These are phyloP conservation scores for Rousettus madagascariensis DNA, from an alignment of 2,797 vertebrate species.

Conservation along the genomic window DNA sequence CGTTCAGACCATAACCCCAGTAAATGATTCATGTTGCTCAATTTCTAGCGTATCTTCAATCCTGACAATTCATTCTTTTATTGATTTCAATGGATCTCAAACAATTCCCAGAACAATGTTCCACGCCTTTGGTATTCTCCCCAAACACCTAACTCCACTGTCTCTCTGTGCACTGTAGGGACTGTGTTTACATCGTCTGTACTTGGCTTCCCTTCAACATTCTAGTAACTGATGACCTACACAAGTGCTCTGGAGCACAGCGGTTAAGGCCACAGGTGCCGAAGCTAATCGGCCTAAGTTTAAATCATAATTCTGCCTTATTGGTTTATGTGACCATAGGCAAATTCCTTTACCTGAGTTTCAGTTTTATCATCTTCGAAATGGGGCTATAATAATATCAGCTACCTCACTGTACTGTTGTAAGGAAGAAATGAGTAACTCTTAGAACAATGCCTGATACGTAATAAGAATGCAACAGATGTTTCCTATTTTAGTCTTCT, in stretches of 20 bases:
- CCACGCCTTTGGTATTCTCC: neutral
- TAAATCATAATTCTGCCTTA: neutral
- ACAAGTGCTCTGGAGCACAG: neutral
- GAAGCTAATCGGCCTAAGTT: neutral
- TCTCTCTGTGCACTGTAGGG: neutral
- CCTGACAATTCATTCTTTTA: neutral
- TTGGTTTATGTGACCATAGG: neutral
- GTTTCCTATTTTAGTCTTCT: neutral
- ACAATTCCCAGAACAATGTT: neutral
- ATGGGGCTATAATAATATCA: neutral
- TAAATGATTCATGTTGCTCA: neutral
- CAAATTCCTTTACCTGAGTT: neutral
- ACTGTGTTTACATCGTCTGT: neutral
- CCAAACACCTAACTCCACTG: neutral
- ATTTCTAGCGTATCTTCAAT: neutral
- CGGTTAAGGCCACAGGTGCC: neutral
- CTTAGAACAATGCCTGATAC: neutral
- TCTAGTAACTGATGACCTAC: neutral
- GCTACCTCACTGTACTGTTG: neutral
- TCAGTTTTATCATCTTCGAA: neutral
- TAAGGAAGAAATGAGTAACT: neutral
- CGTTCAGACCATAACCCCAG: neutral
- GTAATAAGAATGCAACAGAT: neutral
- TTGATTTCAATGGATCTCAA: neutral
- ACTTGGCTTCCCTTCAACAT: neutral